Percentiles rank a stretch among this genome's conserved stretches.
These are phyloP conservation scores for Watsonalla cultraria DNA, from an alignment of 2,888 invertebrate genomes.

Conservation along the genomic window DNA sequence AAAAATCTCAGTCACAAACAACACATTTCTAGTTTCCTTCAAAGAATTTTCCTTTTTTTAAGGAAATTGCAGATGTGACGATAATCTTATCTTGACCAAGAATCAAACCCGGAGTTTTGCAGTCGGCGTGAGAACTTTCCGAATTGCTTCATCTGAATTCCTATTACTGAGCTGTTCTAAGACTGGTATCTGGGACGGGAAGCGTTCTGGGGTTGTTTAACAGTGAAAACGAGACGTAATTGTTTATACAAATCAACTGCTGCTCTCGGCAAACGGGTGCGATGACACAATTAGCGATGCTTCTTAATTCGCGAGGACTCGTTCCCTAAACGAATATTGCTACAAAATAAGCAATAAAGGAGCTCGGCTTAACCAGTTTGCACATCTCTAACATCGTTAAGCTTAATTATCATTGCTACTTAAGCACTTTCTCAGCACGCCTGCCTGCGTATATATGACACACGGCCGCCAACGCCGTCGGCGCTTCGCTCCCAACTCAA, in stretches of 20 bases:
- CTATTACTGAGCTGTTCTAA: constrained; percentile 13
- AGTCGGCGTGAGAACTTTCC: constrained; percentile 13
- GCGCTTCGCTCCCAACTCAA: not conserved
- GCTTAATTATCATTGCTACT: constrained; percentile 69
- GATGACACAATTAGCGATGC: constrained; percentile 50
- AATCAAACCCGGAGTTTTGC: constrained; percentile 18
- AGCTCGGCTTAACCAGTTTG: constrained; percentile 60
- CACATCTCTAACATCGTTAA: constrained; percentile 63
- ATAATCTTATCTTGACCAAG: constrained; percentile 18
- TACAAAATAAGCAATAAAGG: constrained; percentile 65
- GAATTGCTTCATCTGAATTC: constrained; percentile 15
- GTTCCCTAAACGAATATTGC: constrained; percentile 60
- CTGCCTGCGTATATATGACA: constrained; percentile 25
- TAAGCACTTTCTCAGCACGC: constrained; percentile 39
- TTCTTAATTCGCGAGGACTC: constrained; percentile 59
- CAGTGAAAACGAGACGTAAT: constrained; percentile 31
- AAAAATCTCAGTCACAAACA: not conserved
- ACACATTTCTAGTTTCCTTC: not conserved
- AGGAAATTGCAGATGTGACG: not conserved
- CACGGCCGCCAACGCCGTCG: constrained; percentile 21
- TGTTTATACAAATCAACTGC: constrained; percentile 41
- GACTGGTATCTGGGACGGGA: constrained; percentile 11
- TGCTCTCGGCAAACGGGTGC: constrained; percentile 20
- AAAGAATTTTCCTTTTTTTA: not conserved
- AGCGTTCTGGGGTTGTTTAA: constrained; percentile 20